Percentiles rank a stretch among this genome's conserved stretches.
Conservation (phyloP, 2,888 invertebrate species). For the Acronicta alni region DNA sequence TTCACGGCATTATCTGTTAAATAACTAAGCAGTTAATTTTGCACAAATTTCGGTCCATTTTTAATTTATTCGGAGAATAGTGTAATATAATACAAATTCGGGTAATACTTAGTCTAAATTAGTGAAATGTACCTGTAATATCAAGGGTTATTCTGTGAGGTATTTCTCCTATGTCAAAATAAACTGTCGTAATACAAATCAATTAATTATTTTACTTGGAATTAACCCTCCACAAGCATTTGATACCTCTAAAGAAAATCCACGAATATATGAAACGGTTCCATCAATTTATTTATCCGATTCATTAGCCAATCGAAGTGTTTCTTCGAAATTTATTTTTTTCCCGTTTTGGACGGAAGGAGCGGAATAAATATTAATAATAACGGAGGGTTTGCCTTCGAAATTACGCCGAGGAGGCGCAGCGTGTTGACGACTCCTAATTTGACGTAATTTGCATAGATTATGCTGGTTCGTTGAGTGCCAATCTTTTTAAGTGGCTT, state of each 20-base stretch:
- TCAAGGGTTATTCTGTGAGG: too few relatives aligned
- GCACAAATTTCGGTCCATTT: too few relatives aligned
- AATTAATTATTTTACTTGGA: neutral
- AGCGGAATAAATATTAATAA: conserved; percentile 89
- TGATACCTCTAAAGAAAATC: conserved; percentile 8
- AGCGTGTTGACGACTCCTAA: conserved; percentile 88
- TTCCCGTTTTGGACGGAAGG: conserved; percentile 78
- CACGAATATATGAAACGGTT: conserved; percentile 28
- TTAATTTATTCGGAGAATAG: too few relatives aligned
- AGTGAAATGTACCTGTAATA: too few relatives aligned
- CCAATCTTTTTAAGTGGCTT: conserved; percentile 89
- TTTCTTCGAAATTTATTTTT: conserved; percentile 75
- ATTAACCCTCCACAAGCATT: conserved; percentile 12
- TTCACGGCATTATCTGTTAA: too few relatives aligned
- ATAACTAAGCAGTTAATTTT: too few relatives aligned
- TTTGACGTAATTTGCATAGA: conserved; percentile 89
- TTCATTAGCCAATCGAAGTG: conserved; percentile 79
- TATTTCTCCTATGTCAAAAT: too few relatives aligned
- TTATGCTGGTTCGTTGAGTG: conserved; percentile 89
- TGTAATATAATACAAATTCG: too few relatives aligned
- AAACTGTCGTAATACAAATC: too few relatives aligned
- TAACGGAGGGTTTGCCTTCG: conserved; percentile 87
- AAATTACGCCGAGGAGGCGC: conserved; percentile 82
- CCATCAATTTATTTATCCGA: conserved; percentile 76
- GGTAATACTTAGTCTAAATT: too few relatives aligned